phyloP scores from a whole-genome alignment of 2,888 invertebrate species.

The Girardia tigrina region DNA sequence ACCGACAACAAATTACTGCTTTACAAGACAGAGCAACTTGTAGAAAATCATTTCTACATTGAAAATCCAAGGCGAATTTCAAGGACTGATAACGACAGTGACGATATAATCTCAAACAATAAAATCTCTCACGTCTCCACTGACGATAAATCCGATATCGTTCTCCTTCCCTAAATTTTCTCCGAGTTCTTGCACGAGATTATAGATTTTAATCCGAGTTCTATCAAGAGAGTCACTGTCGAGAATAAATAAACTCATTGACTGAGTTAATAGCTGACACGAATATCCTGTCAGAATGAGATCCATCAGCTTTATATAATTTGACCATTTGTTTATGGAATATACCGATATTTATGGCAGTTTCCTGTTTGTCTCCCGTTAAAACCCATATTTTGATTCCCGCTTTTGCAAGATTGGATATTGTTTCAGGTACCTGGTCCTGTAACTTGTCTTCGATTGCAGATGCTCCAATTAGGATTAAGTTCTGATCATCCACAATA shows the following conservation, averaged over 20 bases:
- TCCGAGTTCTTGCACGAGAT: neutral
- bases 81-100: conserved; percentile 56
- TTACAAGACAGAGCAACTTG: conserved; percentile 83
- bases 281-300: conserved; percentile 66
- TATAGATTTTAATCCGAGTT: conserved; percentile 31
- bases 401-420: conserved; percentile 75
- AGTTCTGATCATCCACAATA: conserved; percentile 56
- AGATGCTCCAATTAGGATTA: conserved; percentile 77
- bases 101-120: no score
- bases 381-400: conserved; percentile 76
- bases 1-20: conserved; percentile 77
- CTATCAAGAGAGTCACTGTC: conserved; percentile 78
- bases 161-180: conserved; percentile 63
- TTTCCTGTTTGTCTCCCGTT: conserved; percentile 95
- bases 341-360: conserved; percentile 86
- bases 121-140: conserved; percentile 64
- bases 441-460: conserved; percentile 95
- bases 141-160: conserved; percentile 62
- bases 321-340: no score
- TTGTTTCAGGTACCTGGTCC: conserved; percentile 81
- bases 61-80: conserved; percentile 77
- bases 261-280: conserved; percentile 66
- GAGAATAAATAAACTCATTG: conserved; percentile 72
- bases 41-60: conserved; percentile 78
- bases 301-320: no score